These are phyloP conservation scores for Enteromius thamalakanensis DNA, from an alignment of 2,797 vertebrate species.

Conservation along the genomic window DNA sequence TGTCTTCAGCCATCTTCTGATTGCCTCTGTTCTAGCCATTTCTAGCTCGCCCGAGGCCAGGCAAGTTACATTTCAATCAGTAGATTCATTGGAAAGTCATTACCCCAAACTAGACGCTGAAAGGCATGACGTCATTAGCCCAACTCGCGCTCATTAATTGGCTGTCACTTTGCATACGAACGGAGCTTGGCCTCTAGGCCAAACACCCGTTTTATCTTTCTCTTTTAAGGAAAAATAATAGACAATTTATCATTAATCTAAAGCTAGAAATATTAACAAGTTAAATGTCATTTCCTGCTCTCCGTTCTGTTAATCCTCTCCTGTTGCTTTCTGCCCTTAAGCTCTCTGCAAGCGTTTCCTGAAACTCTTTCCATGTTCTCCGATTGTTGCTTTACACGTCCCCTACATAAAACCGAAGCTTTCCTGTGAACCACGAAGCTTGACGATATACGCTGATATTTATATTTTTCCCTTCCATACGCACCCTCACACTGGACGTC, in stretches of 20 bases:
- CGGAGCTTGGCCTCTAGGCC: slow-evolving; percentile 81
- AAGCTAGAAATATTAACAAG: slow-evolving; percentile 81
- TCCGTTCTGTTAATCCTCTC: slow-evolving; percentile 56
- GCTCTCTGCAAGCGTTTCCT: slow-evolving; percentile 34
- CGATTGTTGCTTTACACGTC: slow-evolving; percentile 26
- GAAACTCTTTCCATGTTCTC: slow-evolving; percentile 16
- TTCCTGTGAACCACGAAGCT: slow-evolving; percentile 9
- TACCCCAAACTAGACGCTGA: slow-evolving; percentile 81
- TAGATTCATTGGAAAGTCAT: slow-evolving; percentile 86
- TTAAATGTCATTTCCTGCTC: slow-evolving; percentile 81
- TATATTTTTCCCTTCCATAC: neutral
- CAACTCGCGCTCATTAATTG: slow-evolving; percentile 83
- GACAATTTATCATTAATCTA: slow-evolving; percentile 93
- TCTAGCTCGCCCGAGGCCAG: slow-evolving; percentile 79
- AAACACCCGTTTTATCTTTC: slow-evolving; percentile 89
- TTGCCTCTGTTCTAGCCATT: slow-evolving; percentile 77
- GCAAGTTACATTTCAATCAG: slow-evolving; percentile 89
- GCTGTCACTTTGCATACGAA: slow-evolving; percentile 90
- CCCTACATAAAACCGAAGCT: neutral
- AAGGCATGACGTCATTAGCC: slow-evolving; percentile 61
- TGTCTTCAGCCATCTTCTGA: slow-evolving; percentile 75
- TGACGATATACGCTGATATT: neutral
- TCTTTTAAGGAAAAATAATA: slow-evolving; percentile 85
- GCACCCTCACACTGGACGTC: neutral
- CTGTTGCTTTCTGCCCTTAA: slow-evolving; percentile 54